Percentiles rank a stretch among this genome's conserved stretches.
phyloP scores from a whole-genome alignment of 2,888 invertebrate species.

The Creontiades dilutus region DNA sequence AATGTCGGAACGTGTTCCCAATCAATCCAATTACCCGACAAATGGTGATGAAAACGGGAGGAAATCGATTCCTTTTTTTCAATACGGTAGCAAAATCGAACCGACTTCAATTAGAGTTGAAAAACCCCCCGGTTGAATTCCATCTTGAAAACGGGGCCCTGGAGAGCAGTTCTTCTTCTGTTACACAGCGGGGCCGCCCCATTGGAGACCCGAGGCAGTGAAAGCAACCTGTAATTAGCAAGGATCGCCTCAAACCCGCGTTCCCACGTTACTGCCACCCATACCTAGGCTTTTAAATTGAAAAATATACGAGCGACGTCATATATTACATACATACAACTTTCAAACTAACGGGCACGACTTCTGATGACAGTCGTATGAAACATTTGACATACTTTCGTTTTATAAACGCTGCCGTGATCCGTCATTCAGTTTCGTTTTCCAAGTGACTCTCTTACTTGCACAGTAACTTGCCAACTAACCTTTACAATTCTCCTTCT shows the following conservation, averaged over 20 bases:
- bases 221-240: slow-evolving; percentile 69
- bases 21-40: background rate
- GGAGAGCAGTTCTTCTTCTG: background rate
- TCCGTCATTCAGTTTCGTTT: background rate
- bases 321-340: slow-evolving; percentile 11
- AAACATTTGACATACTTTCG: background rate
- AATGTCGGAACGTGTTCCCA: background rate
- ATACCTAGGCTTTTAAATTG: background rate
- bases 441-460: background rate
- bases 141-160: background rate
- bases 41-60: background rate
- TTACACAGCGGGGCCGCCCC: slow-evolving; percentile 45
- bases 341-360: slow-evolving; percentile 35
- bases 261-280: slow-evolving; percentile 62
- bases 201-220: slow-evolving; percentile 65
- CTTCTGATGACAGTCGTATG: slow-evolving; percentile 21
- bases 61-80: background rate
- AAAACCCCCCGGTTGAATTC: slow-evolving; percentile 10
- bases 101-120: slow-evolving; percentile 42
- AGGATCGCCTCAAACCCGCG: slow-evolving; percentile 48
- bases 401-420: background rate
- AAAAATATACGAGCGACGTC: slow-evolving; percentile 10
- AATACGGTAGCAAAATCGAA: slow-evolving; percentile 25
- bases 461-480: too few species aligned
- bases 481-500: too few species aligned